These are phyloP conservation scores for Axinella damicornis DNA, from an alignment of 37 sponge, comb jelly and placozoan genomes.

Conservation along the genomic window DNA sequence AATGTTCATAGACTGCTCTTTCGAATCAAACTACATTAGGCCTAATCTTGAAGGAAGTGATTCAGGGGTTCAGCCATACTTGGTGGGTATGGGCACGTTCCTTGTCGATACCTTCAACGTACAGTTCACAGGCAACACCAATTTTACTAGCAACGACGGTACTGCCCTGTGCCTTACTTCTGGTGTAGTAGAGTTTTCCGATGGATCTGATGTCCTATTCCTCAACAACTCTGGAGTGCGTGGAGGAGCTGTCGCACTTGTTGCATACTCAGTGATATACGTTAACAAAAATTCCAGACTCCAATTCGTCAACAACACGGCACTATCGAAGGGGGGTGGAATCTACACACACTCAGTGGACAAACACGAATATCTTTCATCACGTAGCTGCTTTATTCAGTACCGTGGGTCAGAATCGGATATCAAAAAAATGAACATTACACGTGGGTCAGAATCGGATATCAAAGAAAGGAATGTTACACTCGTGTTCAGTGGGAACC, in stretches of 20 bases:
- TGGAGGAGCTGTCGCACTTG: constrained; percentile 9
- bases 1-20: too few relatives aligned
- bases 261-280: neutral
- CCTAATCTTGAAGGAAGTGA: too few relatives aligned
- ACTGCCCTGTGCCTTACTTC: neutral
- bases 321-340: neutral
- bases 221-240: neutral
- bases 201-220: neutral
- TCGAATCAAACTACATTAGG: too few relatives aligned
- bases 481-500: constrained; percentile 13
- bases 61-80: too few relatives aligned
- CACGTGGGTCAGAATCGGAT: neutral
- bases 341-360: neutral
- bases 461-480: neutral
- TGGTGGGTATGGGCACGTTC: too few relatives aligned
- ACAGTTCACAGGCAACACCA: neutral
- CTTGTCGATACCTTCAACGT: too few relatives aligned
- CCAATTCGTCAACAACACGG: neutral
- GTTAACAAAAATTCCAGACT: neutral
- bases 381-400: constrained; percentile 23
- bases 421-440: neutral
- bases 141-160: neutral
- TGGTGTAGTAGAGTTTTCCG: neutral
- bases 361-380: constrained; percentile 1
- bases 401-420: neutral